Base-by-base conservation (phyloP, 1,140 invertebrate genomes). In the Bradysia coprophila region DNA sequence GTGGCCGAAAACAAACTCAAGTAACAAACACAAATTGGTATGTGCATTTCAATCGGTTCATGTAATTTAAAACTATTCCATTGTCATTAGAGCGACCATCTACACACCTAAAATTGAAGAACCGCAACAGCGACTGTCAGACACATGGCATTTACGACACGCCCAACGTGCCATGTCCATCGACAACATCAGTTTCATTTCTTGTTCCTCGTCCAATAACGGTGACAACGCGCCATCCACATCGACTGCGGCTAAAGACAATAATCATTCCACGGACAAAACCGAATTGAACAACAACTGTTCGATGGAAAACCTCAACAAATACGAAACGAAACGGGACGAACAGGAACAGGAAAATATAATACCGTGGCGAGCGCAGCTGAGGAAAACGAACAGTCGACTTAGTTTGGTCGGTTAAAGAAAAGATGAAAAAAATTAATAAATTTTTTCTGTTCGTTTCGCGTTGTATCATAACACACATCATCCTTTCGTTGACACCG, bases 291-390 rank as follows among this genome's bases (percentile, higher is more conserved):
- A 43, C 45, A 45, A 49, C 38, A 43, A 45, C 21, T 54, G 56
- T 40, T 11, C 40, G 8, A 52, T 48, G 38, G 47, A 41, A 2
- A 53, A 53, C 39, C 45, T 40, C n/a, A 44, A 48, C 15, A 42
- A 38, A 33, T 10, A n/a, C 8, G 23, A 34, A 40, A 37, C 24
- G 32, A 51, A 69, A 46, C 60, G 68, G 20, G 64, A 71, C 19
- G 54, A 63, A 23, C 66, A 73, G 49, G 75, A 79, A 33, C 68
- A 73, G 45, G 54, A 67, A 47, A 68, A 79, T 55, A 85, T 87
- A 38, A 86, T 87, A 31, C 85, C 85, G 0, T 90, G 85, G 85
- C 70, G 83, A 53, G 81, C 84, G 15, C 82, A 88, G 54, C 65
- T 90, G 31, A 71, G 83, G 49, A 90, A 90, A 64, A 90, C 85